Evolutionary conservation across 53 echinoderm and acorn worm genomes (phyloP), one percentile per base, ranked within the genome.

Genomic region (Paracentrotus lividus): DNA sequence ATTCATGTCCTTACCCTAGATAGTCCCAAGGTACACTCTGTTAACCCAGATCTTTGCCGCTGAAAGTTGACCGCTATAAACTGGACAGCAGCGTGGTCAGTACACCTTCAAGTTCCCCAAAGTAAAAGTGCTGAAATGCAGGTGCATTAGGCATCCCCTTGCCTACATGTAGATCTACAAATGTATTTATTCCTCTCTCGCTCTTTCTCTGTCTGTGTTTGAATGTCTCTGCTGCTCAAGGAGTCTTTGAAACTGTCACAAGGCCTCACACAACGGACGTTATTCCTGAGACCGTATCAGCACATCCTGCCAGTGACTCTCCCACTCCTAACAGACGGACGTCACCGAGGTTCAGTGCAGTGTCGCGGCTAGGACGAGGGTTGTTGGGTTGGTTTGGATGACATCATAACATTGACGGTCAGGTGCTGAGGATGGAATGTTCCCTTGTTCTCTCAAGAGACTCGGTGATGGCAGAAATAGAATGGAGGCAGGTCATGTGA

Each of bases 1-100:
- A 86, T 86, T 86, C 53, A 86, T 86, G 23, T 49, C 1, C 85
- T 49, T 51, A 85, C 85, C 85, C 56, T 54, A 33, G 45, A 34
- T 34, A 55, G 18, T 53, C 56, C 56, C 86, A 36, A 10, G 54
- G 10, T 20, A 31, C 86, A 13, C 55, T 86, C 38, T 86, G 86
- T 56, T 56, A 54, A 86, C 86, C 86, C 34, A 81, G 86, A 34
- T 86, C 56, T 56, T 21, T 34, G 20, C 18, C 20, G 86, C 18
- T 23, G 24, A 18, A 12, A 36, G 86, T 56, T 36, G 56, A 6
- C 13, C 3, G 33, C 38, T 55, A n/a, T 56, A 44, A 55, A 55
- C 8, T 36, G 85, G 27, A 85, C 24, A 29, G 56, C n/a, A 21
- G 81, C 33, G 53, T 86, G 57, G 33, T 86, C 86, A 3, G 18